Evolutionary conservation across 2,888 invertebrate genomes (phyloP).

Genomic region (Rhamnusium bicolor): DNA sequence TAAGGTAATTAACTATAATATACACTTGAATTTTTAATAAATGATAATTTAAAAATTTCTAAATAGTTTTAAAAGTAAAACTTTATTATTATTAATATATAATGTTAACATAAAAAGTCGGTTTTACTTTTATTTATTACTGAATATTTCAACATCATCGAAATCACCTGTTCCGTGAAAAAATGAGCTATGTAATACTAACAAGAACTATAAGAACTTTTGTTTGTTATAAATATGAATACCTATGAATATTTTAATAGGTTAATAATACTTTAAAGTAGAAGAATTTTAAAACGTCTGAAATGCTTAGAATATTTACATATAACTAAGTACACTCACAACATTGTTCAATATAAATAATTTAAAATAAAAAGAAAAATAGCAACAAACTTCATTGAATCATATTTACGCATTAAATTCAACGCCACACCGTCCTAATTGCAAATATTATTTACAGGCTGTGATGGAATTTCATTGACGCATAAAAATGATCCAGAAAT

Average conservation of each 20-base stretch:
- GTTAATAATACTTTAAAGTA: too few relatives aligned
- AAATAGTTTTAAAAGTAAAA: neutral
- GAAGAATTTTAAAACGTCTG: too few relatives aligned
- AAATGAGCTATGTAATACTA: too few relatives aligned
- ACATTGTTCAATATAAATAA: neutral
- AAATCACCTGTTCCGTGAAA: too few relatives aligned
- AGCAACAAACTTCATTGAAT: too few relatives aligned
- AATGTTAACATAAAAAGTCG: neutral
- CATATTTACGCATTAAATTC: too few relatives aligned
- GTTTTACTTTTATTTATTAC: neutral
- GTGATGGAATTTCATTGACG: neutral
- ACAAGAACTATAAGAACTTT: too few relatives aligned
- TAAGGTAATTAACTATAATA: neutral
- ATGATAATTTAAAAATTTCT: neutral
- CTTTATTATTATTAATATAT: neutral
- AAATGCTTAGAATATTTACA: too few relatives aligned
- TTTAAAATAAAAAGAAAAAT: neutral
- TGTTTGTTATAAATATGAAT: too few relatives aligned
- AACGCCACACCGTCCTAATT: neutral
- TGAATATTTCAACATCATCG: too few relatives aligned
- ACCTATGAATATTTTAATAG: too few relatives aligned
- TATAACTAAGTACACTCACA: too few relatives aligned
- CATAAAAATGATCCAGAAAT: neutral
- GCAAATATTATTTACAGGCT: neutral
- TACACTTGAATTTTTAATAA: neutral